Conservation (phyloP, 2,113 vertebrate genomes). For the Verasper variegatus region DNA sequence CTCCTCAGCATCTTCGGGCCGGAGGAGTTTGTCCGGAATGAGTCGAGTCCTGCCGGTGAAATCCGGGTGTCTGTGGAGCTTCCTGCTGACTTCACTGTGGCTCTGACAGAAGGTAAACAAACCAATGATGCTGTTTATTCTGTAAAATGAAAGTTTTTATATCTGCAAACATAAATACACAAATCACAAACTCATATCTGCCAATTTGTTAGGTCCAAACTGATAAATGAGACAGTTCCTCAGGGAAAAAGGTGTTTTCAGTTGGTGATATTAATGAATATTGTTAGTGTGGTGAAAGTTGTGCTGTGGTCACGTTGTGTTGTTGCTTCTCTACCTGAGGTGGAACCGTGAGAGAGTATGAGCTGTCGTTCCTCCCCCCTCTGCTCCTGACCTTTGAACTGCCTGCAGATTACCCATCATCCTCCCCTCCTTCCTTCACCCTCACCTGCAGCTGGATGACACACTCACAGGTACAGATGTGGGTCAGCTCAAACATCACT, state of each 20-base stretch:
- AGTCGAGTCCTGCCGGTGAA: conserved; percentile 83
- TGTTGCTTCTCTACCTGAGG: conserved; percentile 26
- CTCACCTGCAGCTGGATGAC: conserved; percentile 91
- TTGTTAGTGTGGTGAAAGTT: background rate
- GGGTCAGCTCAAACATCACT: conserved; percentile 43
- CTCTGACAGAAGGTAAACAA: conserved; percentile 76
- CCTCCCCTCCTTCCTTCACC: conserved; percentile 85
- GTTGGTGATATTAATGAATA: background rate
- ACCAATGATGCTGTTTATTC: background rate
- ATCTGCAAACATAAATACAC: no score
- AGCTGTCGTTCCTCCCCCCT: conserved; percentile 87
- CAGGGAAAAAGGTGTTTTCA: no score
- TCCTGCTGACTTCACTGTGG: conserved; percentile 84
- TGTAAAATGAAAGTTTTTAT: background rate
- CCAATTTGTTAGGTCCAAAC: no score
- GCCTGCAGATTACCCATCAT: conserved; percentile 88
- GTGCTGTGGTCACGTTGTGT: background rate
- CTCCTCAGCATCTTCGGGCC: conserved; percentile 88
- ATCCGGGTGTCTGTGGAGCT: conserved; percentile 85
- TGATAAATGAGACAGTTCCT: no score
- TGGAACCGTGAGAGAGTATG: conserved; percentile 51
- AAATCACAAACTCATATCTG: no score
- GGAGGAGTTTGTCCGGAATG: conserved; percentile 87
- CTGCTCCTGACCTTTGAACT: conserved; percentile 89
- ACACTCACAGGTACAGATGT: conserved; percentile 84